Evolutionary conservation across 2,113 vertebrate genomes (phyloP), one percentile per base, ranked within the genome.

Genomic region (Capreolus pygargus): DNA sequence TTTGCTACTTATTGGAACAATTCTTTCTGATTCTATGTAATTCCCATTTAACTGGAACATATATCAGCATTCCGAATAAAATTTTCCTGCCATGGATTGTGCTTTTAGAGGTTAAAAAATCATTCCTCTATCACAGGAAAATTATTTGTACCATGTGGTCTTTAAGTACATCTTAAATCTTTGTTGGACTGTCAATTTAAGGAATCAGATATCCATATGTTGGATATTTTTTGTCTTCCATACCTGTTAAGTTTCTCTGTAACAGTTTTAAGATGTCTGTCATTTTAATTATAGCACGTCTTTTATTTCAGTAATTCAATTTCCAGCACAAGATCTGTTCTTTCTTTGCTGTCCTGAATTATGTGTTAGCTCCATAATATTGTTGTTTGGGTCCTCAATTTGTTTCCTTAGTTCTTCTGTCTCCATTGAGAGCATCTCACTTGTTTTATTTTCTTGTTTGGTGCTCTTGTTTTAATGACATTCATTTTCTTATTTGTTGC

Each of bases 371-470:
- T 81, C 57, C 74, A 50, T 55, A 93, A 70, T 79, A n/a, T 28
- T 52, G 64, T 84, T 64, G 21, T 92, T 83, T 86, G 47, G 28
- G 17, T 64, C 39, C 33, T 93, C 17, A 84, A 2, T 86, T 91
- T 95, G 43, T 67, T 88, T 79, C n/a, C 54, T 95, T 85, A 79
- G 76, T 89, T 89, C 30, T 94, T 94, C 21, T 36, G 30, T 94
- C 23, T 57, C 27, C 45, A 33, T 76, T 76, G 28, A 39, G 89
- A 92, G 83, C 86, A 47, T 28, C 39, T 86, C 70, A 64, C 39
- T 82, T 95, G 67, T 39, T 92, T 85, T 81, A 43, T 70, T 36
- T 60, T 84, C 83, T 83, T 86, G 19, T 83, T 89, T 50, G 45
- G 52, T 16, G 25, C 43, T 79, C 33, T 55, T 88, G 8, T 58